These are phyloP conservation scores for Crematogaster levior DNA, from an alignment of 2,888 invertebrate species.

Conservation along the genomic window DNA sequence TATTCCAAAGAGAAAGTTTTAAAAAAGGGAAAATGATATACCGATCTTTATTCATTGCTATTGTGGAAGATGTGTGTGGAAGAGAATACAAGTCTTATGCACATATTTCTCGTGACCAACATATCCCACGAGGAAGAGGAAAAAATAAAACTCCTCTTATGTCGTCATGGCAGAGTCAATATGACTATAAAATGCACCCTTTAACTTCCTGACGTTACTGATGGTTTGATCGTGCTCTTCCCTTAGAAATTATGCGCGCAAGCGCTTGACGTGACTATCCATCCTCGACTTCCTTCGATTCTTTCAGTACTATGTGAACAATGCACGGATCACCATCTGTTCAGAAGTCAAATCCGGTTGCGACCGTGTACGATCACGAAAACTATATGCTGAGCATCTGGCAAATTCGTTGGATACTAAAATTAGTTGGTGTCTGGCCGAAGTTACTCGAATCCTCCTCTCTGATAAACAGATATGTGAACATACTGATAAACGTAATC, in stretches of 20 bases:
- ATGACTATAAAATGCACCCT: background rate
- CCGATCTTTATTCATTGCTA: too few species aligned
- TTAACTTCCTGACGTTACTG: background rate
- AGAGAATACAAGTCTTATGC: too few species aligned
- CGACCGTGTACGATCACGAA: constrained; percentile 20
- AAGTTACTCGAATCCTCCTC: background rate
- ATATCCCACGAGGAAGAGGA: too few species aligned
- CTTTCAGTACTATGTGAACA: constrained; percentile 4
- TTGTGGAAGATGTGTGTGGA: too few species aligned
- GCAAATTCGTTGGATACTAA: constrained; percentile 68
- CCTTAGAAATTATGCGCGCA: background rate
- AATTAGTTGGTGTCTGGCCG: constrained; percentile 74
- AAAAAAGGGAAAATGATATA: too few species aligned
- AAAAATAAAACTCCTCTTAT: too few species aligned
- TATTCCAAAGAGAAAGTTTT: too few species aligned
- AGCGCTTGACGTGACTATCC: background rate
- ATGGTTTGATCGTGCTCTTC: background rate
- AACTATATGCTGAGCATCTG: constrained; percentile 11
- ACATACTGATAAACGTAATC: constrained; percentile 49
- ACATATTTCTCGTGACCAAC: background rate
- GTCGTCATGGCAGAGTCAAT: too few species aligned
- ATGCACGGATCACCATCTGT: background rate
- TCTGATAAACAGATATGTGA: constrained; percentile 24
- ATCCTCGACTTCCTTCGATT: constrained; percentile 19
- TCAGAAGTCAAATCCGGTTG: background rate